Conservation (phyloP, 1,140 invertebrate genomes). For the Paraescarpia echinospica region DNA sequence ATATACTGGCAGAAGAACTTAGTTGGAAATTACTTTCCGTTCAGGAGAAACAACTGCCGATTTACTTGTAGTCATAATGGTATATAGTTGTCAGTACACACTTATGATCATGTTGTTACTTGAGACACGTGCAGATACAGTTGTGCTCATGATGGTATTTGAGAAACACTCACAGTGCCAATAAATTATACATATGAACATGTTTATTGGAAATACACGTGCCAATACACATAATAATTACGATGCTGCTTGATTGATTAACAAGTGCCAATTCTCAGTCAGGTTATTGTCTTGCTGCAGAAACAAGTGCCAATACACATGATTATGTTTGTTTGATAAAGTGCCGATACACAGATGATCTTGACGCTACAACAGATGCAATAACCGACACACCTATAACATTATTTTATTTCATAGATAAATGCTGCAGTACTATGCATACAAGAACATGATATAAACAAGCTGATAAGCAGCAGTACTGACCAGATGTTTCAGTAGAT, state of each 20-base stretch:
- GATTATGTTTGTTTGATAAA: neutral
- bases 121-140: neutral
- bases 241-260: too few species aligned
- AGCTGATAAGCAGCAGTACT: neutral
- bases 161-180: neutral
- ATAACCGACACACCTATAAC: too few species aligned
- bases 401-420: neutral
- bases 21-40: neutral
- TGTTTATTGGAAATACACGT: too few species aligned
- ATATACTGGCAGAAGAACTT: neutral
- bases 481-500: neutral
- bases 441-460: neutral
- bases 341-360: neutral
- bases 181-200: neutral
- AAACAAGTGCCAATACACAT: neutral
- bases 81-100: neutral
- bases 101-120: neutral
- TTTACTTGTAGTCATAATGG: neutral
- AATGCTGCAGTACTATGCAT: neutral
- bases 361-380: neutral
- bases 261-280: too few species aligned
- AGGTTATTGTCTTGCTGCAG: too few species aligned
- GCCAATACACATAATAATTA: too few species aligned
- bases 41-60: neutral
- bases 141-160: neutral